These are phyloP conservation scores for Ataeniobius toweri DNA, from an alignment of 2,797 vertebrate genomes.

Conservation along the genomic window DNA sequence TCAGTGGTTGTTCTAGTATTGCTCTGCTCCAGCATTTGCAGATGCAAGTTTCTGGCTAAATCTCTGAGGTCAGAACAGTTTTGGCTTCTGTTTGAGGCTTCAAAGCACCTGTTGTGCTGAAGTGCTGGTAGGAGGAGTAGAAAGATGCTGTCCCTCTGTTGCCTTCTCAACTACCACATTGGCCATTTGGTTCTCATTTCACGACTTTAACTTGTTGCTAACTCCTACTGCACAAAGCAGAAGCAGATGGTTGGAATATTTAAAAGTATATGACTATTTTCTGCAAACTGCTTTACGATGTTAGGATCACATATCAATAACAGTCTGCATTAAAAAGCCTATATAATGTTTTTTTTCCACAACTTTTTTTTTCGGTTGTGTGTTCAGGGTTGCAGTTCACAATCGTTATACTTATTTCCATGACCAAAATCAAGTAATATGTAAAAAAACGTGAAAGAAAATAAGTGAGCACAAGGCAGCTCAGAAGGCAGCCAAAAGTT, in stretches of 20 bases:
- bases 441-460: constrained; percentile 6
- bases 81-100: constrained; percentile 58
- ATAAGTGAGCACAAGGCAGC: constrained; percentile 7
- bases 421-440: constrained; percentile 6
- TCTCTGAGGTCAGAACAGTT: constrained; percentile 48
- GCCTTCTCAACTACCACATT: constrained; percentile 62
- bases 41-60: constrained; percentile 50
- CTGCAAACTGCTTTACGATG: constrained; percentile 45
- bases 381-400: background rate
- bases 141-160: constrained; percentile 58
- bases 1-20: constrained; percentile 47
- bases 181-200: constrained; percentile 84
- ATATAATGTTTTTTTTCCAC: background rate
- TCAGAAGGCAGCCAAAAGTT: constrained; percentile 5
- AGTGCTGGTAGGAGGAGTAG: constrained; percentile 52
- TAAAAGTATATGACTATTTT: constrained; percentile 45
- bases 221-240: constrained; percentile 72
- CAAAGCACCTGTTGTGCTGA: constrained; percentile 75
- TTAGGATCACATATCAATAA: constrained; percentile 51
- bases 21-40: constrained; percentile 54
- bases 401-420: constrained; percentile 1
- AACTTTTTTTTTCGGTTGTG: background rate
- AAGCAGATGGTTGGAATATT: constrained; percentile 74
- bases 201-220: constrained; percentile 80
- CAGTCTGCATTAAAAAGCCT: constrained; percentile 19